Evolutionary conservation across 2,888 invertebrate species (phyloP).

Genomic region (Campaea margaritaria): DNA sequence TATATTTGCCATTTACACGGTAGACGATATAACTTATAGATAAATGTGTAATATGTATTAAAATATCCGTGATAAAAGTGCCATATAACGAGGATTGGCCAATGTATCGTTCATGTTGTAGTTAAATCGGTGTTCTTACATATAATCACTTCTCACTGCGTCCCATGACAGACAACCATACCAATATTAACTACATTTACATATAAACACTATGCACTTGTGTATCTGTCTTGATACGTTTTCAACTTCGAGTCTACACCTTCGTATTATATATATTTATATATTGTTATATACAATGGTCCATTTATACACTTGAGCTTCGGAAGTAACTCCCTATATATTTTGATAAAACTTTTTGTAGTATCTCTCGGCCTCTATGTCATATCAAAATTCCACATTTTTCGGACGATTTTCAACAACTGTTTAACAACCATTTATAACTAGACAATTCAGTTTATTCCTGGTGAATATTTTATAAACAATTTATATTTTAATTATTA

Average conservation of each 20-base stretch:
- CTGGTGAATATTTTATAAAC: constrained; percentile 56
- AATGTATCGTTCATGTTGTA: constrained; percentile 53
- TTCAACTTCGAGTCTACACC: constrained; percentile 29
- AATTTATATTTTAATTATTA: constrained; percentile 51
- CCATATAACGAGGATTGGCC: constrained; percentile 70
- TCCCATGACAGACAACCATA: constrained; percentile 63
- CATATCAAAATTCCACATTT: constrained; percentile 76
- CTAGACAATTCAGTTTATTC: constrained; percentile 59
- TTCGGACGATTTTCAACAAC: constrained; percentile 58
- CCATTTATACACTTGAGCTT: constrained; percentile 82
- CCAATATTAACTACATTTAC: constrained; percentile 38
- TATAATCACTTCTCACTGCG: constrained; percentile 50
- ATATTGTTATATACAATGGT: constrained; percentile 67
- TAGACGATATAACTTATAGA: constrained; percentile 49
- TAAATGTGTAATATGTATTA: constrained; percentile 51
- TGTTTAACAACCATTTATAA: constrained; percentile 51
- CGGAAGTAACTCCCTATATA: constrained; percentile 75
- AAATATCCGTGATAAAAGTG: constrained; percentile 75
- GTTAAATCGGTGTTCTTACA: constrained; percentile 45
- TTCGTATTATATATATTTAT: constrained; percentile 33
- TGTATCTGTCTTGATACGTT: constrained; percentile 28
- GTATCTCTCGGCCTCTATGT: constrained; percentile 63
- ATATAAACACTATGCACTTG: constrained; percentile 26
- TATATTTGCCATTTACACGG: constrained; percentile 70
- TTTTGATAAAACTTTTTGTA: constrained; percentile 82